These are phyloP conservation scores for Danio tinwini DNA, from an alignment of 2,797 vertebrate species.

Conservation along the genomic window DNA sequence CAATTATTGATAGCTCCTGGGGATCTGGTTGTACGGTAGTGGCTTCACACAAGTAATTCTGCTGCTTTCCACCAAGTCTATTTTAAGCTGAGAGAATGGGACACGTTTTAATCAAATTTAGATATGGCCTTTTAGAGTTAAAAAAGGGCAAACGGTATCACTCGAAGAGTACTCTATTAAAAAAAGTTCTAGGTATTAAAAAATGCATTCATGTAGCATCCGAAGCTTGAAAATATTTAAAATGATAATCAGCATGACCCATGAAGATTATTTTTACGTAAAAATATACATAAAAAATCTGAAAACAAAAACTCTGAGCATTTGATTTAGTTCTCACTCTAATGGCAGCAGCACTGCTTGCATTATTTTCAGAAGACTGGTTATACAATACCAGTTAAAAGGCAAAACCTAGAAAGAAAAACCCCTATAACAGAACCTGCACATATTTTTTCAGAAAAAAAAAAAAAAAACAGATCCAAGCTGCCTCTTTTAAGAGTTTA, in stretches of 20 bases:
- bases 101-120: neutral
- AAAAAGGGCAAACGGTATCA: too few relatives aligned
- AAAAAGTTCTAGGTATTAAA: too few relatives aligned
- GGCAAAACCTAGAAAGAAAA: too few relatives aligned
- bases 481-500: constrained; percentile 9
- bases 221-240: neutral
- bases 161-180: too few relatives aligned
- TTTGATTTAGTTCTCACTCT: constrained; percentile 1
- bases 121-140: neutral
- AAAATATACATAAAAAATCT: neutral
- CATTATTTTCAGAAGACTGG: neutral
- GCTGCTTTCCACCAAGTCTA: neutral
- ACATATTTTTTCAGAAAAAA: neutral
- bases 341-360: neutral
- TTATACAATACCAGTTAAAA: neutral
- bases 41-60: neutral
- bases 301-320: neutral
- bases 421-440: too few relatives aligned
- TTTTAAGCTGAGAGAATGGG: neutral
- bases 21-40: constrained; percentile 22
- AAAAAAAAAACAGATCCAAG: neutral
- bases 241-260: neutral
- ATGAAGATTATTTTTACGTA: too few relatives aligned
- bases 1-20: constrained; percentile 47
- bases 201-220: too few relatives aligned